Base-by-base conservation (phyloP, 2,888 invertebrate species). In the Taenaris catops region DNA sequence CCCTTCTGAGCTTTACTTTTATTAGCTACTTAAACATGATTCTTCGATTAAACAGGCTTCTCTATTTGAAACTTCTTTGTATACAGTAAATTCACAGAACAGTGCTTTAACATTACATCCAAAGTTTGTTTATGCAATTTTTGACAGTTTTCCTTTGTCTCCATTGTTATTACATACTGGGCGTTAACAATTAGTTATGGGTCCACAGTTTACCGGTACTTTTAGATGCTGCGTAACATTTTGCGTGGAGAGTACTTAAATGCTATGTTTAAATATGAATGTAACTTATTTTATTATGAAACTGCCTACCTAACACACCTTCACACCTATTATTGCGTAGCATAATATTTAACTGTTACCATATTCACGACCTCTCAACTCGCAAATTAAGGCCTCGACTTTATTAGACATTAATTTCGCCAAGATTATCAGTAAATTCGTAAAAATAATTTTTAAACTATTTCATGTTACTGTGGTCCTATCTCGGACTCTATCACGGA, bases 191-290 rank as follows among this genome's bases (percentile, higher is more conserved):
- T 38, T 24, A 38, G 32, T 27, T 18, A 33, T 28, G 27, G 27
- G 10, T 17, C 17, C 23, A 11, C 8, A 8, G 23, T 24, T 31
- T 27, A 24, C 6, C 18, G 24, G 18, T 8, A 32, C 38, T 33
- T 49, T 33, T 31, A 32, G 18, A 6, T 25, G 38, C 34, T 39
- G 26, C 12, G 38, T 17, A 27, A 32, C 14, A 16, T 20, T 8
- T 9, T 23, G 16, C 21, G 16, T 3, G 5, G 17, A 21, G 25
- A 8, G 17, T 32, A 32, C 25, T 25, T 31, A 14, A 19, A 27
- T 21, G 7, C 4, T 20, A 20, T 29, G 6, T 32, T 16, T 24
- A 10, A 24, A 16, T 31, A 31, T n/a, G 16, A 17, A 23, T 23
- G 23, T 32, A 10, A 25, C 25, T 32, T 32, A 25, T 32, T 32